Percentiles rank a stretch among this genome's conserved stretches.
phyloP scores from a whole-genome alignment of 2,888 invertebrate genomes.

The Margaritifera margaritifera region DNA sequence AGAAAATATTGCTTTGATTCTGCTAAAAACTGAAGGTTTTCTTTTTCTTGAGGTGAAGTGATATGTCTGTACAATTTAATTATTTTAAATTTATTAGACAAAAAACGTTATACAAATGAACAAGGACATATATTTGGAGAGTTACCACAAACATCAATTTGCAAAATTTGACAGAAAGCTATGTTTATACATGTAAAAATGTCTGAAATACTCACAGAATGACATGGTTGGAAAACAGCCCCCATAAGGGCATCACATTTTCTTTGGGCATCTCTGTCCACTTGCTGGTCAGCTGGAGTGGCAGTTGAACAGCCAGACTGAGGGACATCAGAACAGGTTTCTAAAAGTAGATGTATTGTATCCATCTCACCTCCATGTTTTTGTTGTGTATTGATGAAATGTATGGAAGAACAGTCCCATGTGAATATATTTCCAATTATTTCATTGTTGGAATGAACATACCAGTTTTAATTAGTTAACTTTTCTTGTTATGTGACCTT shows the following conservation, averaged over 20 bases:
- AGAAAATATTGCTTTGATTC: no score
- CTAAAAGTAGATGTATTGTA: conserved; percentile 15
- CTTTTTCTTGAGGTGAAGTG: no score
- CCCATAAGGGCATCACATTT: conserved; percentile 45
- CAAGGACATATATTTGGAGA: no score
- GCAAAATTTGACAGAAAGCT: no score
- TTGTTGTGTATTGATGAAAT: not conserved
- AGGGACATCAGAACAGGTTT: conserved; percentile 44
- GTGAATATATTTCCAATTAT: not conserved
- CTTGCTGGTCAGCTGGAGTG: conserved; percentile 18
- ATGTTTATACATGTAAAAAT: no score
- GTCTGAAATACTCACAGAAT: conserved; percentile 41
- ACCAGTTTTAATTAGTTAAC: not conserved
- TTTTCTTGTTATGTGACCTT: no score
- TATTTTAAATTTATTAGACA: no score
- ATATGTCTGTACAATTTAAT: no score
- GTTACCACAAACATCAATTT: no score
- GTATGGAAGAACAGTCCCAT: not conserved
- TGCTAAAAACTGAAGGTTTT: no score
- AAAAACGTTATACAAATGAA: no score
- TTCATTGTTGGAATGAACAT: not conserved
- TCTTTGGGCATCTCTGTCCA: conserved; percentile 27
- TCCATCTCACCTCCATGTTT: no score
- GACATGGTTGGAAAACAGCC: conserved; percentile 50
- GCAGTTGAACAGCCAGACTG: conserved; percentile 41